Base-by-base conservation (phyloP, 1,140 invertebrate genomes). In the Euwallacea similis region DNA sequence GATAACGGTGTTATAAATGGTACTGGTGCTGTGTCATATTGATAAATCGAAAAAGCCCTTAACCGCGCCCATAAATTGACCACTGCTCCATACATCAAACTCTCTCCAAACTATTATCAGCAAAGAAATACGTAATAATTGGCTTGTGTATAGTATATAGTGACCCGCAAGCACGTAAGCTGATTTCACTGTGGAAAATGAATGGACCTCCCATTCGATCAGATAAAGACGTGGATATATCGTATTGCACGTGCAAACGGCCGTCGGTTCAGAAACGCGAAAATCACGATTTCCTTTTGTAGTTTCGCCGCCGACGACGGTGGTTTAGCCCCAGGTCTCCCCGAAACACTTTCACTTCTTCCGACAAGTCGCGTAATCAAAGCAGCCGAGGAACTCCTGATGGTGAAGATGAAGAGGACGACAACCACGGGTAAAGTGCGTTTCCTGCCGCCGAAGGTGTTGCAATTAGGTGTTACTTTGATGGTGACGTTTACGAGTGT, bases 221-320 rank as follows among this genome's bases (percentile, higher is more conserved):
- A 15, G 54, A 56, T 56, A 56, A 56, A 56, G 16, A 15, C n/a
- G 54, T 9, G 16, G 8, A 56, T 56, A 56, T 56, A 56, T 56
- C 54, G 54, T 56, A 56, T 56, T 56, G 54, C 54, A 56, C 54
- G 54, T 56, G 54, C 54, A 56, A 56, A 56, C 54, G 54, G 16
- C 54, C 54, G 46, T 13, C 46, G 46, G 9, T 50, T 10, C 46
- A 56, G 16, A 56, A 56, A 56, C 16, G 54, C 16, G 54, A 56
- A 56, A 56, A 56, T 56, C 54, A 56, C 54, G 54, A 56, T 56
- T 56, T 56, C 54, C n/a, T 56, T 56, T 56, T 13, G 54, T 15
- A 56, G 16, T 21, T 9, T 10, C 10, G 54, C 54, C 54, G 54
- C 54, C 54, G n/a, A 15, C 54, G 9, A 13, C 9, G 46, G 13